Evolutionary conservation across 2,888 invertebrate genomes (phyloP).

Genomic region (Trachelus troglodyta): DNA sequence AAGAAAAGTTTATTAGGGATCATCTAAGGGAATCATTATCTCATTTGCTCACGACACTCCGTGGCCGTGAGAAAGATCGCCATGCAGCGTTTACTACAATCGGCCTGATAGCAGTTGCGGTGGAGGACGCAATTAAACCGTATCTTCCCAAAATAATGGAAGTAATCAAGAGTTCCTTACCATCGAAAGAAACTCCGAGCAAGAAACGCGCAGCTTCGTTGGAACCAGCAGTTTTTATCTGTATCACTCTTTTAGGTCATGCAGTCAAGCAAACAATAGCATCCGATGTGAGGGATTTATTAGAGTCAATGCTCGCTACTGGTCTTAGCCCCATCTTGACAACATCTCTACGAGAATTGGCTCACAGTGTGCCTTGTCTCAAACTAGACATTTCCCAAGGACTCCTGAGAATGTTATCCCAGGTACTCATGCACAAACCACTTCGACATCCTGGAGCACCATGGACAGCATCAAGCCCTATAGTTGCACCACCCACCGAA

Average conservation of each 20-base stretch:
- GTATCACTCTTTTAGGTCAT: conserved; percentile 90
- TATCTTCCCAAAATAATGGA: conserved; percentile 90
- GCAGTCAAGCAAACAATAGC: conserved; percentile 85
- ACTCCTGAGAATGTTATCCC: conserved; percentile 89
- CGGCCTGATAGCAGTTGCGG: conserved; percentile 90
- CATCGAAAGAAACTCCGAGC: conserved; percentile 80
- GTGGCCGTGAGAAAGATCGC: conserved; percentile 86
- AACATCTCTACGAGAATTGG: conserved; percentile 90
- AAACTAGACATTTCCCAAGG: conserved; percentile 94
- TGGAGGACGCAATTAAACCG: conserved; percentile 82
- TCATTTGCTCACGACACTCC: conserved; percentile 81
- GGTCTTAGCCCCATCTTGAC: conserved; percentile 92
- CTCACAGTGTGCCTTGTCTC: conserved; percentile 86
- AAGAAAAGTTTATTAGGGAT: conserved; percentile 80
- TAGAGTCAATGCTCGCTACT: conserved; percentile 93
- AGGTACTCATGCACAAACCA: conserved; percentile 87
- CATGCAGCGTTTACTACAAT: conserved; percentile 90
- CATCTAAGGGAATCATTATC: conserved; percentile 81
- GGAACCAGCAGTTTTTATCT: conserved; percentile 93
- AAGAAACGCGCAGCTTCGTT: conserved; percentile 77
- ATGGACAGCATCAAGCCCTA: conserved; percentile 67
- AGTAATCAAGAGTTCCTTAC: conserved; percentile 80
- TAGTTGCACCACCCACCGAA: conserved; percentile 68
- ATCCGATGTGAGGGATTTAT: conserved; percentile 82
- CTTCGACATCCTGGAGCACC: conserved; percentile 85